A percentile compares a stretch with the other conserved stretches of the same genome.
Evolutionary conservation across 2,888 invertebrate genomes (phyloP).

Genomic region (Erynnis tages): DNA sequence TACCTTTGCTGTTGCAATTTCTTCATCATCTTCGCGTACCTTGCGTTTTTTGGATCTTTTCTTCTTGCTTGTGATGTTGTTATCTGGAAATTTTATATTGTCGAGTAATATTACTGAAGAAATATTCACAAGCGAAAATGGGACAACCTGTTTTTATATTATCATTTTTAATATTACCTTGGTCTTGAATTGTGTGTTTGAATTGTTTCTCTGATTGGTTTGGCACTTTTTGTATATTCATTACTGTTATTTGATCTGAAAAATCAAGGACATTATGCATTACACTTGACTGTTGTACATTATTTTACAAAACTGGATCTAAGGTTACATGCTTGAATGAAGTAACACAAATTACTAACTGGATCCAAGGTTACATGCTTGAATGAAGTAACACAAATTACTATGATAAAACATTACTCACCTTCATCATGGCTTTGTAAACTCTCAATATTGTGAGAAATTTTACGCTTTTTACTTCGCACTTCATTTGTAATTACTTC

Average conservation of each 20-base stretch:
- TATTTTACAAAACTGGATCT: too few species aligned
- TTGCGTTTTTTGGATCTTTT: conserved; percentile 59
- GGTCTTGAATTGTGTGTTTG: neutral
- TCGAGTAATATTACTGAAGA: neutral
- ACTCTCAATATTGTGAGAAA: conserved; percentile 36
- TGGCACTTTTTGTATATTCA: neutral
- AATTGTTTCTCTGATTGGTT: neutral
- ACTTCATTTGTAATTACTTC: conserved; percentile 6
- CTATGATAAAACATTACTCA: too few species aligned
- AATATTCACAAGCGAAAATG: too few species aligned
- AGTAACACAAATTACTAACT: too few species aligned
- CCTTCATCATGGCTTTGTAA: neutral
- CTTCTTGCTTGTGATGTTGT: conserved; percentile 35
- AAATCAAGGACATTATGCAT: too few species aligned
- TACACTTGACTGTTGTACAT: too few species aligned
- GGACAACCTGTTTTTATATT: neutral
- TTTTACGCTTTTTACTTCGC: conserved; percentile 46
- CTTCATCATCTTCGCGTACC: conserved; percentile 53
- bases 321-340: too few species aligned
- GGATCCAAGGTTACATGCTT: too few species aligned
- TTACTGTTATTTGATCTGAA: too few species aligned
- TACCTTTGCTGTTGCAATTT: conserved; percentile 49
- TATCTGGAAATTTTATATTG: conserved; percentile 19
- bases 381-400: too few species aligned
- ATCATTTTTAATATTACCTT: neutral